Conservation (phyloP, 2,113 vertebrate species). For the Sinocyclocheilus grahami region DNA sequence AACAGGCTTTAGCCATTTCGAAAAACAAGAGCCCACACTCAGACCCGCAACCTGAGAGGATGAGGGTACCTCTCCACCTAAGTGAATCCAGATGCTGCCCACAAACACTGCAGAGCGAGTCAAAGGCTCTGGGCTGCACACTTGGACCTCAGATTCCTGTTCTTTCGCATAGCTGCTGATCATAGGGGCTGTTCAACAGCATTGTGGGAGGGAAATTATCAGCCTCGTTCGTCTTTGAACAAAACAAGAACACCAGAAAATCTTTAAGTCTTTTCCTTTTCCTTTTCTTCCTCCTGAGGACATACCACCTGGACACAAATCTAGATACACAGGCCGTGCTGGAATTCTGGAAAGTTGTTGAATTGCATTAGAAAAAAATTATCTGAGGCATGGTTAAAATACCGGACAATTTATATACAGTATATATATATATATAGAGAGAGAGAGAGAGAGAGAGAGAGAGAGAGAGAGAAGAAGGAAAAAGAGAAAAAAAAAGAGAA, state of each 20-base stretch:
- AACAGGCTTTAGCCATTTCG: slow-evolving; percentile 70
- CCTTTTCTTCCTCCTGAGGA: slow-evolving; percentile 70
- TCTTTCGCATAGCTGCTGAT: slow-evolving; percentile 86
- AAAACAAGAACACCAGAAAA: slow-evolving; percentile 82
- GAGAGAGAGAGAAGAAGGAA: too few species aligned
- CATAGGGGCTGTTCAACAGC: slow-evolving; percentile 81
- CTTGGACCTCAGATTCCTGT: slow-evolving; percentile 81
- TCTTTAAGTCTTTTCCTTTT: slow-evolving; percentile 79
- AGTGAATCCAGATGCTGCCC: slow-evolving; percentile 95
- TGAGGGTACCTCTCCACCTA: slow-evolving; percentile 76
- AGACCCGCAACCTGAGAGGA: slow-evolving; percentile 88
- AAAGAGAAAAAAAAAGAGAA: too few species aligned
- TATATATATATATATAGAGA: neutral
- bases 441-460: too few species aligned
- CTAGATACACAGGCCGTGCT: slow-evolving; percentile 52
- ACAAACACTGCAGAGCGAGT: slow-evolving; percentile 66
- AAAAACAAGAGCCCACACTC: slow-evolving; percentile 84
- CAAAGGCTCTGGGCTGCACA: slow-evolving; percentile 69
- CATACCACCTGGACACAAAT: slow-evolving; percentile 70
- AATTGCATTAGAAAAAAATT: neutral
- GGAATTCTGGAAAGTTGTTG: slow-evolving; percentile 11
- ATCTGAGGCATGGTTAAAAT: neutral
- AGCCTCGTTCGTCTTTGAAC: slow-evolving; percentile 81
- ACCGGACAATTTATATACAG: neutral
- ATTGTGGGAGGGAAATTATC: slow-evolving; percentile 86